These are phyloP conservation scores for Drepana arcuata DNA, from an alignment of 1,140 invertebrate species.

Conservation along the genomic window DNA sequence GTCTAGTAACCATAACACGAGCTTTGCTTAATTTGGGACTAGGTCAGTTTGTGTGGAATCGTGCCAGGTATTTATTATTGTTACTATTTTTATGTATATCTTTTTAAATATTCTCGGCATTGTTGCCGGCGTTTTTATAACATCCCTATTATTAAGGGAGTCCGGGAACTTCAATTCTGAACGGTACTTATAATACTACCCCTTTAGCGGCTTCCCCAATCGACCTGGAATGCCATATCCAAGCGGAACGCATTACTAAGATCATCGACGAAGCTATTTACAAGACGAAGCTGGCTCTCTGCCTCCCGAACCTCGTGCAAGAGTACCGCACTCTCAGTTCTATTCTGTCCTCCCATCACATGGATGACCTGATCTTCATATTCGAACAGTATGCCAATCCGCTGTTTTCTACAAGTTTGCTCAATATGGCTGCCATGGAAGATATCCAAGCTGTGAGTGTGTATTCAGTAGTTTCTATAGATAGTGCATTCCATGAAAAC, in stretches of 20 bases:
- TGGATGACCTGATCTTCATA: slow-evolving; percentile 55
- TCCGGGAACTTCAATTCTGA: too few species aligned
- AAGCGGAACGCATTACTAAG: slow-evolving; percentile 60
- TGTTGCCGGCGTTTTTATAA: too few species aligned
- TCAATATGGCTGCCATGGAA: slow-evolving; percentile 53
- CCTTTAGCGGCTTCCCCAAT: slow-evolving; percentile 49
- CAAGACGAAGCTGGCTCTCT: slow-evolving; percentile 55
- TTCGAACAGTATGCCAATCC: slow-evolving; percentile 63
- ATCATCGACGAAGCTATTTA: slow-evolving; percentile 58
- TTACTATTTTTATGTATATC: too few species aligned
- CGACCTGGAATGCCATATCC: slow-evolving; percentile 64
- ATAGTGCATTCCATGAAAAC: too few species aligned
- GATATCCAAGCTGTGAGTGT: slow-evolving; percentile 54
- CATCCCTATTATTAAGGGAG: too few species aligned
- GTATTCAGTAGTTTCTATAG: too few species aligned
- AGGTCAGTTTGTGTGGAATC: too few species aligned
- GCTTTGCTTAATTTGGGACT: too few species aligned
- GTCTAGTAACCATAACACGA: too few species aligned
- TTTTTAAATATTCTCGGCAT: too few species aligned
- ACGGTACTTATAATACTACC: too few species aligned
- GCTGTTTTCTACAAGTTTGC: slow-evolving; percentile 40
- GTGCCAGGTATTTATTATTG: too few species aligned
- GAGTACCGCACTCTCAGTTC: slow-evolving; percentile 43
- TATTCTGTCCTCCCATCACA: slow-evolving; percentile 33
- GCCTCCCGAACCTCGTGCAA: slow-evolving; percentile 45